Base-by-base conservation (phyloP, 2,797 vertebrate genomes). In the Taenioides sp. region DNA sequence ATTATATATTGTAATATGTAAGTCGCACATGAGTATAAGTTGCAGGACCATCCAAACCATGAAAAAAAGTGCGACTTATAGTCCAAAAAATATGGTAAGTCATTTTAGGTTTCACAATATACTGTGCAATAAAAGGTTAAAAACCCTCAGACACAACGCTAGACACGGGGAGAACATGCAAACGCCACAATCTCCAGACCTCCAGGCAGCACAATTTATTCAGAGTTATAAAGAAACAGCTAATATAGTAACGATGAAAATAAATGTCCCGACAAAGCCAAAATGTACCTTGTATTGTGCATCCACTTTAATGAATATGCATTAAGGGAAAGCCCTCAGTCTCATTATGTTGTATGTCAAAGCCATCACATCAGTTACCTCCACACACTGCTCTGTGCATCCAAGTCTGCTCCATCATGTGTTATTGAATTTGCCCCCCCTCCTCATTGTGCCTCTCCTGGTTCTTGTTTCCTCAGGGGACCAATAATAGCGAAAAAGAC, bases 401-500 rank as follows among this genome's bases (percentile, higher is more conserved):
- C 66, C 47, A 0, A 67, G 79, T 78, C 79, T 7, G 58, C 25
- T 60, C 81, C 77, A 79, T 71, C 70, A 82, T 65, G 74, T 70
- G 76, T 89, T 88, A 91, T 91, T 91, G 68, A 83, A 88, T 91
- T 89, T 88, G 63, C 67, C 80, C 57, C 77, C 69, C n/a, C 74
- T 77, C 82, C 73, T 60, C 73, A 81, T 84, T 86, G 71, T 78
- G 61, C 81, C 74, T 84, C 74, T 81, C 78, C 82, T 83, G 80
- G 77, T 76, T 85, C 79, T 74, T 68, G 80, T 87, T 84, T 86
- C 92, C 91, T 89, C 82, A 14, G 87, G 90, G 89, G 82, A 58
- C 72, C 77, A 81, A 83, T 90, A 91, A 93, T 92, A 89, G 83
- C 87, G 88, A 90, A 92, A 37, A 92, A 92, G 83, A 88, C 86